These are phyloP conservation scores for Tribolium freemani DNA, from an alignment of 2,888 invertebrate genomes.

Conservation along the genomic window DNA sequence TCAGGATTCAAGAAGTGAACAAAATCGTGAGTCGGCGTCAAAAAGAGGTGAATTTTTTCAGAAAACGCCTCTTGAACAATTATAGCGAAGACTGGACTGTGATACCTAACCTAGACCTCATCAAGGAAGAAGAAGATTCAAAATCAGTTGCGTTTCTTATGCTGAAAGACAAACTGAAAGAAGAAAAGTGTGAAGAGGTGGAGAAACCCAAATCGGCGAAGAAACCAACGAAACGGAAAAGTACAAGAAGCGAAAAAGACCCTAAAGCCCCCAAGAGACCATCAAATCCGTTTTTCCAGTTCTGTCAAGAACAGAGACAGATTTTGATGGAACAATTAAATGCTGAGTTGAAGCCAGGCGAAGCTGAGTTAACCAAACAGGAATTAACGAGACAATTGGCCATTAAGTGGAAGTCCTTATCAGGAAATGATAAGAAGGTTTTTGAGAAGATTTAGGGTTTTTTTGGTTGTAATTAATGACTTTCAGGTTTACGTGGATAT, in stretches of 20 bases:
- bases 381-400: constrained; percentile 83
- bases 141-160: constrained; percentile 62
- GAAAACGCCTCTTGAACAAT: constrained; percentile 76
- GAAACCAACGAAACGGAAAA: constrained; percentile 73
- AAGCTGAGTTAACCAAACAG: constrained; percentile 80
- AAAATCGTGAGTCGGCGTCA: constrained; percentile 77
- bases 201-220: constrained; percentile 61
- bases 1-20: constrained; percentile 79
- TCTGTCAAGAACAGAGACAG: constrained; percentile 85
- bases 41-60: constrained; percentile 79
- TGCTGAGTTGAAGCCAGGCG: constrained; percentile 72
- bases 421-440: constrained; percentile 80
- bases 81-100: constrained; percentile 78
- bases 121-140: constrained; percentile 70
- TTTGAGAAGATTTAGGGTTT: not conserved
- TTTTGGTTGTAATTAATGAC: not conserved
- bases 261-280: constrained; percentile 85
- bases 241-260: constrained; percentile 73
- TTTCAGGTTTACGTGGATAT: constrained; percentile 81
- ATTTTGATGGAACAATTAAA: constrained; percentile 77
- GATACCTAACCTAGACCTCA: constrained; percentile 59
- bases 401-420: constrained; percentile 80
- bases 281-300: constrained; percentile 86
- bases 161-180: constrained; percentile 60
- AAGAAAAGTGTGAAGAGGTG: constrained; percentile 61